Base-by-base conservation (phyloP, 2,113 vertebrate genomes). In the Zosterops japonicus region DNA sequence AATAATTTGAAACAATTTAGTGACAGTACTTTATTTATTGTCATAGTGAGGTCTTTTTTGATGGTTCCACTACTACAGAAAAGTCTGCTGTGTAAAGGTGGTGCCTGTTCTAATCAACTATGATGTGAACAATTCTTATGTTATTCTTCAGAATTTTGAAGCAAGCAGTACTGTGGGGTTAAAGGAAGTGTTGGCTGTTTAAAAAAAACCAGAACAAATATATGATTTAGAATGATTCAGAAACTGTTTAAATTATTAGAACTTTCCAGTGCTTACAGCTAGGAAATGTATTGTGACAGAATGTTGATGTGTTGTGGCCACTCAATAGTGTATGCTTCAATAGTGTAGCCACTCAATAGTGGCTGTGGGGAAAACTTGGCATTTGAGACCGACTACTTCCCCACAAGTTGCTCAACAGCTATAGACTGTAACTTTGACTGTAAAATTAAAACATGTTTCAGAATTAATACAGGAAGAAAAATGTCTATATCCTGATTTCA, bases 361-460 rank as follows among this genome's bases (percentile, higher is more conserved):
- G 19, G 25, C 27, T 76, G 5, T 33, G 15, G 41, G 59, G 14
- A 60, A 83, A 50, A 55, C 49, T 41, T 89, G 68, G 39, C 16
- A 29, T 83, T 70, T 83, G 27, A 3, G 4, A 6, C 44, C 59
- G 46, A 4, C 20, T 65, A 18, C 44, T 17, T 80, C 78, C 39
- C 28, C 0, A 0, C 47, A 67, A 46, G 41, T 29, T 46, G 18
- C 42, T 91, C 10, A 57, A 41, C 36, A 80, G n/a, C 29, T 56
- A 15, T 44, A 69, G 24, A 14, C 49, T 64, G 11, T 84, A 69
- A 82, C n/a, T 69, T 85, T 31, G n/a, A 28, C 7, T 89, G 12
- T 64, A 41, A 67, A 33, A 13, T 41, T 76, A 78, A 46, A 87
- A 39, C 10, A 25, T 0, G 0, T 63, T 81, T 78, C 52, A 60